These are phyloP conservation scores for Drosophila kepulauana DNA, from an alignment of 1,140 invertebrate species.

Conservation along the genomic window DNA sequence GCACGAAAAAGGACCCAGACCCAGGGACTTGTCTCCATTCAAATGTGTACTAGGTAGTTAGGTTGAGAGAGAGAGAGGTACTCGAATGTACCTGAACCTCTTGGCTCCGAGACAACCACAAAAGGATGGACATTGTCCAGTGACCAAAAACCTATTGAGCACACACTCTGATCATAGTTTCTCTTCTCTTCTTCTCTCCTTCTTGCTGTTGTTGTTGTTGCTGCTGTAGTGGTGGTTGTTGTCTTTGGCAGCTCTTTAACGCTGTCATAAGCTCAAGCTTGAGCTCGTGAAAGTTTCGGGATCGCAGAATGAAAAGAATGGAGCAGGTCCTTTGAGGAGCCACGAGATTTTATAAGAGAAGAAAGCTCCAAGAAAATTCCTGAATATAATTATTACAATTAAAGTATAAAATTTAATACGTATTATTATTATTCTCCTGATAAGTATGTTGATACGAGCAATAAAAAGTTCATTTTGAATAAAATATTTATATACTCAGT, in stretches of 20 bases:
- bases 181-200: constrained; percentile 7
- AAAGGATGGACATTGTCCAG: constrained; percentile 82
- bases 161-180: constrained; percentile 49
- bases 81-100: constrained; percentile 81
- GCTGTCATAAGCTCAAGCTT: constrained; percentile 7
- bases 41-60: constrained; percentile 53
- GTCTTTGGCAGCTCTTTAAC: constrained; percentile 40
- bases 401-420: too few relatives aligned
- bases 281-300: constrained; percentile 1
- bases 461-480: too few relatives aligned
- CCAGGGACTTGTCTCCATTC: constrained; percentile 83
- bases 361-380: not conserved
- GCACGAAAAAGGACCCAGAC: constrained; percentile 59
- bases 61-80: constrained; percentile 51
- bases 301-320: not conserved
- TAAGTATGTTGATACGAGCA: too few relatives aligned
- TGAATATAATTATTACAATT: too few relatives aligned
- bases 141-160: constrained; percentile 73
- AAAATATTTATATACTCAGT: too few relatives aligned
- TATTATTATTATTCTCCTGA: too few relatives aligned
- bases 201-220: constrained; percentile 4
- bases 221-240: constrained; percentile 14
- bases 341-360: not conserved
- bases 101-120: constrained; percentile 37
- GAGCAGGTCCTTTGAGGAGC: constrained; percentile 23